Conservation (phyloP, 2,888 invertebrate species). For the Agrenia bidenticulata region DNA sequence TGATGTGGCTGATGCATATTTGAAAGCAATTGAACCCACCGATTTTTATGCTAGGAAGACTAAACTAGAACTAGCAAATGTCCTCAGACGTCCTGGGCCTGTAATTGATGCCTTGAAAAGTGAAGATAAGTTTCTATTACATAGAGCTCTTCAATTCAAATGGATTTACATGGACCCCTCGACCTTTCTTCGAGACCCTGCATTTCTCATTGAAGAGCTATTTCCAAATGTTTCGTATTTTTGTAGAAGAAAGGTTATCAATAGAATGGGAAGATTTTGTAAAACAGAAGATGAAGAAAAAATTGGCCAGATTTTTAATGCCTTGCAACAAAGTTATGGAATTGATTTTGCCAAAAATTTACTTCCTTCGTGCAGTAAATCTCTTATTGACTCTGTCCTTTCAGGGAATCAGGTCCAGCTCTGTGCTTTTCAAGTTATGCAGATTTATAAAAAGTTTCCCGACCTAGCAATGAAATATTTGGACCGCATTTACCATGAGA, state of each 20-base stretch:
- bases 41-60: conserved; percentile 30
- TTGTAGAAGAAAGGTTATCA: conserved; percentile 39
- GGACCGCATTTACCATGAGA: conserved; percentile 28
- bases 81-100: conserved; percentile 27
- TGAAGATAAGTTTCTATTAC: conserved; percentile 32
- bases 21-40: conserved; percentile 25
- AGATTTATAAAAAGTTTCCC: conserved; percentile 29
- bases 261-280: conserved; percentile 34
- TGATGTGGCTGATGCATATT: conserved; percentile 27
- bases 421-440: conserved; percentile 28
- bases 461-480: conserved; percentile 32
- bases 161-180: conserved; percentile 37
- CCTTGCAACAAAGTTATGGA: conserved; percentile 39
- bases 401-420: conserved; percentile 33
- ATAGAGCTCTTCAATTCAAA: conserved; percentile 36
- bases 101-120: conserved; percentile 36
- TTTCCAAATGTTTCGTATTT: conserved; percentile 40
- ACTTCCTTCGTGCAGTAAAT: conserved; percentile 33
- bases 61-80: conserved; percentile 36
- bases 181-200: conserved; percentile 28
- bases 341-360: conserved; percentile 31
- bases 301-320: conserved; percentile 35
- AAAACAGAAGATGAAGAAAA: conserved; percentile 24
- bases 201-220: conserved; percentile 31
- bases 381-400: conserved; percentile 32